These are phyloP conservation scores for Mesocricetus auratus DNA, from an alignment of 2,113 vertebrate genomes.

Conservation along the genomic window DNA sequence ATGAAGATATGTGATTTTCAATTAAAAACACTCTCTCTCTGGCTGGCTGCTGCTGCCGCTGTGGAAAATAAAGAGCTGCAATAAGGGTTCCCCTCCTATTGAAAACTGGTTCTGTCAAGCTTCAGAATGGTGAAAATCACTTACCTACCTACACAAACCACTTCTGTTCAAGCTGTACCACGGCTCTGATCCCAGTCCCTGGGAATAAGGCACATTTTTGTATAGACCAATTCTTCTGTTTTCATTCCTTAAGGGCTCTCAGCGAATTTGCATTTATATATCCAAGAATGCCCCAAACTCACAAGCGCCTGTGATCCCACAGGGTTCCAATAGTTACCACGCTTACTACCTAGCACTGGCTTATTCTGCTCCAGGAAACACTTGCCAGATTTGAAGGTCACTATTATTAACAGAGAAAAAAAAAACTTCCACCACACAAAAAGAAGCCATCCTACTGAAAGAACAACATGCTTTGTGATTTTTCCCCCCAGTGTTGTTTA, in stretches of 20 bases:
- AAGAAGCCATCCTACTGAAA: slow-evolving; percentile 9
- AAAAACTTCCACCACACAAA: neutral
- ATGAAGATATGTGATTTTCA: slow-evolving; percentile 68
- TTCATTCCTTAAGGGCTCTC: slow-evolving; percentile 35
- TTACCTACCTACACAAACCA: slow-evolving; percentile 60
- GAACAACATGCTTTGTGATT: neutral
- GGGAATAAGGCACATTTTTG: slow-evolving; percentile 41
- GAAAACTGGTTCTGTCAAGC: slow-evolving; percentile 65
- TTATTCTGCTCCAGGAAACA: slow-evolving; percentile 42
- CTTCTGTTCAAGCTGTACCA: slow-evolving; percentile 56
- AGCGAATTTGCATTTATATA: neutral
- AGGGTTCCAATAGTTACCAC: slow-evolving; percentile 28
- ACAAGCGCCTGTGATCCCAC: slow-evolving; percentile 12
- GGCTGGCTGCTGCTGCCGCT: slow-evolving; percentile 20
- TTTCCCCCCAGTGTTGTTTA: neutral
- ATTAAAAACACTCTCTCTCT: slow-evolving; percentile 66
- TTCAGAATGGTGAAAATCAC: slow-evolving; percentile 55
- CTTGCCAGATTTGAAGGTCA: slow-evolving; percentile 6
- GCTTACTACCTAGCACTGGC: neutral
- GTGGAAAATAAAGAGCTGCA: slow-evolving; percentile 37
- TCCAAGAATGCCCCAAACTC: slow-evolving; percentile 44
- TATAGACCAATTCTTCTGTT: slow-evolving; percentile 48
- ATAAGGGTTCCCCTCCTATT: neutral
- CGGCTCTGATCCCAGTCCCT: slow-evolving; percentile 33
- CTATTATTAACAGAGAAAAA: slow-evolving; percentile 31